Evolutionary conservation across 2,113 vertebrate genomes (phyloP).

Genomic region (Aptenodytes patagonicus): DNA sequence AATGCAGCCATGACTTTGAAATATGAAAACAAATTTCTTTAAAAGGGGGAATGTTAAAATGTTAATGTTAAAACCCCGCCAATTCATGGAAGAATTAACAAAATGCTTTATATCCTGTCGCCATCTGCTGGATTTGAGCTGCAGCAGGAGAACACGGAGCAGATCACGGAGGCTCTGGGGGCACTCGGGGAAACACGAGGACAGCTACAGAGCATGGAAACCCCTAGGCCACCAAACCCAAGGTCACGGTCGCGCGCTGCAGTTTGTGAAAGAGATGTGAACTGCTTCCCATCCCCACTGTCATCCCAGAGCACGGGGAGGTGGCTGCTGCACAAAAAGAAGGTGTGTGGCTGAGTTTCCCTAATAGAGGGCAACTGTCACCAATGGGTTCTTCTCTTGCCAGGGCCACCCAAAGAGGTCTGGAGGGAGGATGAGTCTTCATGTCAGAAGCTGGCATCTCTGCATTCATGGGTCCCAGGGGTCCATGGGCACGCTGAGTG

Average conservation of each 20-base stretch:
- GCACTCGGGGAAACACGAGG: rapidly evolving
- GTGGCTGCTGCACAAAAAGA: background rate
- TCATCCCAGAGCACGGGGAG: background rate
- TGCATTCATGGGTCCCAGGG: rapidly evolving
- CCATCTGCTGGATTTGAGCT: slow-evolving; percentile 47
- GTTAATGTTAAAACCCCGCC: background rate
- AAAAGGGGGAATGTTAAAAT: background rate
- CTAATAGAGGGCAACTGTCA: rapidly evolving
- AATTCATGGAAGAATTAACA: background rate
- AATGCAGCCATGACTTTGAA: background rate
- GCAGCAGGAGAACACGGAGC: background rate
- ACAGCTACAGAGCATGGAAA: background rate
- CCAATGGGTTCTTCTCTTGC: rapidly evolving
- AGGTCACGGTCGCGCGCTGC: background rate
- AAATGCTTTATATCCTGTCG: slow-evolving; percentile 56
- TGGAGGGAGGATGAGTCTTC: background rate
- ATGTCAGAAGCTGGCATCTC: background rate
- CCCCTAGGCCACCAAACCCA: background rate
- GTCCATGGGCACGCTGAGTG: background rate
- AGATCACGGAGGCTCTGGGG: background rate
- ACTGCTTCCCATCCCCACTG: background rate
- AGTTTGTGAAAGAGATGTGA: background rate
- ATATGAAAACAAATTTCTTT: background rate
- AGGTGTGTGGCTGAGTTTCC: background rate
- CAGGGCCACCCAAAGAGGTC: background rate